phyloP scores from a whole-genome alignment of 1,140 invertebrate genomes.

The Dysdera silvatica region DNA sequence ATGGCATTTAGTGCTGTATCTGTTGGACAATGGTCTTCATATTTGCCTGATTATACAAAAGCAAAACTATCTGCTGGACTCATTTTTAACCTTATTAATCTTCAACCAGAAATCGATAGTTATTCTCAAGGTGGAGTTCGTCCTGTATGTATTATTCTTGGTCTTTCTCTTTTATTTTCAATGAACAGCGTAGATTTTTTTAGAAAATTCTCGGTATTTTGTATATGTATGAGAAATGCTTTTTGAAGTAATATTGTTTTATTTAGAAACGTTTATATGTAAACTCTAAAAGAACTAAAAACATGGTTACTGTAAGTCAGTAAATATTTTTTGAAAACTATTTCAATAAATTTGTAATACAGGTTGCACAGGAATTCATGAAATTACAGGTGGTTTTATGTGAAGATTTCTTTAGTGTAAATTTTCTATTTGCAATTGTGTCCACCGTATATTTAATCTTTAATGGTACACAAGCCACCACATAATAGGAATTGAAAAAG shows the following conservation, averaged over 20 bases:
- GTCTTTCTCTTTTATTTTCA: not conserved
- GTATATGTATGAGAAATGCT: not conserved
- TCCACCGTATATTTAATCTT: no score
- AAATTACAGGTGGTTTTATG: no score
- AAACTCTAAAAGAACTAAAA: no score
- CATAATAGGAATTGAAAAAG: no score
- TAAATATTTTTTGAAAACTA: no score
- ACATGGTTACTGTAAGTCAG: no score
- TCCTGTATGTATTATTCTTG: slow-evolving; percentile 32
- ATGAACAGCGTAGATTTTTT: not conserved
- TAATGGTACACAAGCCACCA: no score
- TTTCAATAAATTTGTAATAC: no score
- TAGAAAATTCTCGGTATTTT: not conserved
- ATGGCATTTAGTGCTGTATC: slow-evolving; percentile 45
- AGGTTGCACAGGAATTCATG: no score
- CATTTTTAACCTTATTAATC: slow-evolving; percentile 40
- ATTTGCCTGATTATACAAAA: slow-evolving; percentile 44
- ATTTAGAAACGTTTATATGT: not conserved
- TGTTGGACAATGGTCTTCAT: slow-evolving; percentile 45
- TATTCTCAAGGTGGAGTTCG: slow-evolving; percentile 41
- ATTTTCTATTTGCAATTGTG: no score
- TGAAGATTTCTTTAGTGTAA: no score
- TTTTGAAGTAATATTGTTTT: not conserved
- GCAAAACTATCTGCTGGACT: slow-evolving; percentile 41
- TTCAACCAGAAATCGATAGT: slow-evolving; percentile 40